A percentile compares a stretch with the other conserved stretches of the same genome.
phyloP scores from a whole-genome alignment of 2,888 invertebrate species.

The Meandrusa payeni region DNA sequence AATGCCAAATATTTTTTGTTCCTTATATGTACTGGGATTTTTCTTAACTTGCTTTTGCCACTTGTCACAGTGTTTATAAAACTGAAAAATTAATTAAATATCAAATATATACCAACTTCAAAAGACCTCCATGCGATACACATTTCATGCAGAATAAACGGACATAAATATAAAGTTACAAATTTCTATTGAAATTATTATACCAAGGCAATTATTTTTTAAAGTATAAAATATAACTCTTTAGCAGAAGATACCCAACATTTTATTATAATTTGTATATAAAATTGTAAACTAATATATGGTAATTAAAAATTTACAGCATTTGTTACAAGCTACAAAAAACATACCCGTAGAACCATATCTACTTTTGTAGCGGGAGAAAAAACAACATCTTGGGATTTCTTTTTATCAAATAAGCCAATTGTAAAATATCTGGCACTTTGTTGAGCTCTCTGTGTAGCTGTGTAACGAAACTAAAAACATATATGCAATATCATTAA shows the following conservation, averaged over 20 bases:
- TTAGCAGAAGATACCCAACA: too few relatives aligned
- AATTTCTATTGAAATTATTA: too few relatives aligned
- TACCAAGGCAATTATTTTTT: too few relatives aligned
- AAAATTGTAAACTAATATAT: slow-evolving; percentile 6
- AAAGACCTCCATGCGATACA: too few relatives aligned
- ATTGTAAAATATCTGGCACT: slow-evolving; percentile 88
- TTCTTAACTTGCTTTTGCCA: slow-evolving; percentile 86
- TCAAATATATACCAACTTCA: slow-evolving; percentile 21
- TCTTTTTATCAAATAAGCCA: slow-evolving; percentile 86
- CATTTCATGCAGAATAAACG: too few relatives aligned
- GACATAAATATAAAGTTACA: too few relatives aligned
- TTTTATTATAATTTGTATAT: too few relatives aligned
- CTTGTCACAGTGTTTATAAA: slow-evolving; percentile 88
- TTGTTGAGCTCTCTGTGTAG: slow-evolving; percentile 86
- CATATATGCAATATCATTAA: too few relatives aligned
- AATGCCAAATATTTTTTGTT: slow-evolving; percentile 76
- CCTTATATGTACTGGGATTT: slow-evolving; percentile 82
- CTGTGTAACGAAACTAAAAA: slow-evolving; percentile 88
- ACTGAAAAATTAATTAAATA: slow-evolving; percentile 76
- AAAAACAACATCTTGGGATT: slow-evolving; percentile 82
- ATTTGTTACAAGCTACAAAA: slow-evolving; percentile 1
- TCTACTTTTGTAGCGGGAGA: slow-evolving; percentile 83
- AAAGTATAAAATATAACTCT: too few relatives aligned
- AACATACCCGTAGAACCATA: slow-evolving; percentile 84
- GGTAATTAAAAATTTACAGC: slow-evolving; percentile 32